phyloP scores from a whole-genome alignment of 2,113 vertebrate genomes.

The Podilymbus podiceps region DNA sequence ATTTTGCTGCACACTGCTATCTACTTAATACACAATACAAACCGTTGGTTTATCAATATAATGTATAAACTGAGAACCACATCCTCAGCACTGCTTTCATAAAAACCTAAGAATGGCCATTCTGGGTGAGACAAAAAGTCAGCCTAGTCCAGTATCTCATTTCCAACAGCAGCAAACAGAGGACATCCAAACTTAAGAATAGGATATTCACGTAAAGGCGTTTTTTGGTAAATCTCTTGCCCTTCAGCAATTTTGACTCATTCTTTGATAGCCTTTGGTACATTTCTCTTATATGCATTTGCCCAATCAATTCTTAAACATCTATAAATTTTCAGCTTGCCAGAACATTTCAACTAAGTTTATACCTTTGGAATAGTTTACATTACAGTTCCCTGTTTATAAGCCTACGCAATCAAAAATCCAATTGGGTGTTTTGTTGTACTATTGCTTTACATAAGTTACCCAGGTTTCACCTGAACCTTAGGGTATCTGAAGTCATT shows the following conservation, averaged over 20 bases:
- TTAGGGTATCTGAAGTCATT: neutral
- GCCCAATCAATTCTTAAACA: neutral
- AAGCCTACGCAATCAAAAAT: neutral
- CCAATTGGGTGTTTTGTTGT: neutral
- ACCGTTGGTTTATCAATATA: neutral
- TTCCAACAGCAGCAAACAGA: neutral
- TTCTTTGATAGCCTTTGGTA: neutral
- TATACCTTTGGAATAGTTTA: neutral
- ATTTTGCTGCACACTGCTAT: neutral
- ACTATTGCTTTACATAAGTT: neutral
- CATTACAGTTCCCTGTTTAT: neutral
- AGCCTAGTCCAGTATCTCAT: neutral
- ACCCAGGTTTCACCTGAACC: neutral
- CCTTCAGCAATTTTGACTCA: neutral
- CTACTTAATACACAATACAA: neutral
- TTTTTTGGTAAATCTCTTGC: neutral
- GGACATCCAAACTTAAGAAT: neutral
- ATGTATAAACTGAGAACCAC: neutral
- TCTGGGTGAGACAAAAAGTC: neutral
- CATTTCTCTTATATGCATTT: neutral
- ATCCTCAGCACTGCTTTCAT: neutral
- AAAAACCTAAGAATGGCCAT: neutral
- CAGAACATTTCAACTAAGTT: neutral
- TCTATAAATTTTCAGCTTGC: neutral
- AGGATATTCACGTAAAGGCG: neutral